Conservation (phyloP, 2,888 invertebrate genomes). For the Andrena flavipes region DNA sequence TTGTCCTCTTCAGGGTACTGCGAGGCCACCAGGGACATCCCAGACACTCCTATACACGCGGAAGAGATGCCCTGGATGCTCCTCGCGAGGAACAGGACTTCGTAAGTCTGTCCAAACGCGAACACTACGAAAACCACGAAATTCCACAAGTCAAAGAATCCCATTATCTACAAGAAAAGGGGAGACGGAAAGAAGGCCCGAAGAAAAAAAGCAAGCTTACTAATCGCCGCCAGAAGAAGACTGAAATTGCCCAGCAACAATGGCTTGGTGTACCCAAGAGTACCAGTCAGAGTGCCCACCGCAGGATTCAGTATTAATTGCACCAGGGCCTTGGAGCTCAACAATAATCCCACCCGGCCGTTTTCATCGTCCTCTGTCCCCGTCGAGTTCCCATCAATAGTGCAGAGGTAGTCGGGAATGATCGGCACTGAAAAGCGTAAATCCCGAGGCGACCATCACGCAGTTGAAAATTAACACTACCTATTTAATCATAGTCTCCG, state of each 20-base stretch:
- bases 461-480: not conserved
- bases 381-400: slow-evolving; percentile 85
- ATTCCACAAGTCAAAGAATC: not conserved
- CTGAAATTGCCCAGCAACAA: slow-evolving; percentile 89
- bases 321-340: slow-evolving; percentile 92
- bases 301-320: slow-evolving; percentile 92
- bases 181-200: not conserved
- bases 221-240: slow-evolving; percentile 88
- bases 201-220: slow-evolving; percentile 85
- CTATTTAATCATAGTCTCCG: not conserved
- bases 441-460: not conserved
- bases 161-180: not conserved
- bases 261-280: slow-evolving; percentile 89
- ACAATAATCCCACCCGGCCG: slow-evolving; percentile 88
- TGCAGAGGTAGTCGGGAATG: slow-evolving; percentile 91
- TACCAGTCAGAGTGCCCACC: slow-evolving; percentile 89
- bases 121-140: slow-evolving; percentile 87
- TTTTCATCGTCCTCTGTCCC: slow-evolving; percentile 86
- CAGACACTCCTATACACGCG: slow-evolving; percentile 91
- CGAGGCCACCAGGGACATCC: slow-evolving; percentile 92
- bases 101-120: slow-evolving; percentile 90
- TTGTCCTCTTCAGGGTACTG: slow-evolving; percentile 85
- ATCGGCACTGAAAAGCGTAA: slow-evolving; percentile 90
- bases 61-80: slow-evolving; percentile 93
- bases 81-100: slow-evolving; percentile 89